Base-by-base conservation (phyloP, 2,113 vertebrate species). In the Calypte anna region DNA sequence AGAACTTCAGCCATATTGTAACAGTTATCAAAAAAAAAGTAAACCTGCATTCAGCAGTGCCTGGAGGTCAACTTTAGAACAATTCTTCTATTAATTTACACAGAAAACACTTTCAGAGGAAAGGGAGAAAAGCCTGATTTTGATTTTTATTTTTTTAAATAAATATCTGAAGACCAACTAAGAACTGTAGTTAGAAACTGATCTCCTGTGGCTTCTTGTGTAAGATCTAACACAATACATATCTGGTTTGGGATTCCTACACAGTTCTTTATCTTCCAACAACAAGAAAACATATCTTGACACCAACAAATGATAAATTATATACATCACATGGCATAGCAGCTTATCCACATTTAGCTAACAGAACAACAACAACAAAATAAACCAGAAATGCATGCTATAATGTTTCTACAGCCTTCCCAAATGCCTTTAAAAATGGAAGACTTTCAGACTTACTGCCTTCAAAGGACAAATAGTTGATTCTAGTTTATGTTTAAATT, bases 401-500 rank as follows among this genome's bases (percentile, higher is more conserved):
- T 78, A n/a, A 59, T 21, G 21, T 36, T 86, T 66, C 54, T 59
- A 48, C 25, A 78, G 59, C 10, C 23, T 50, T 54, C 46, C 8
- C 15, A 76, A 73, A 73, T 17, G 14, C 28, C 40, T 68, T 91
- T 28, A 54, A 62, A 67, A 90, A 53, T 17, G 6, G 28, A 93
- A 82, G 16, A 73, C 50, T 75, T 17, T 74, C 66, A 95, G 59
- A 33, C 18, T 86, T 85, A 73, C 53, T 81, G 88, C 30, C 30
- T 84, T 50, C 36, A 73, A 58, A 68, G 43, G 62, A 91, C 30
- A 93, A 78, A 51, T 8, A 73, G 62, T 54, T 84, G 63, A 70
- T 61, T 86, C 90, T 73, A 79, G 58, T 43, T 88, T 66, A 81
- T 79, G 66, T 90, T 90, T 90, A 76, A n/a, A 90, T 46, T 72